Base-by-base conservation (phyloP, 2,797 vertebrate species). In the Gobionotothen gibberifrons region DNA sequence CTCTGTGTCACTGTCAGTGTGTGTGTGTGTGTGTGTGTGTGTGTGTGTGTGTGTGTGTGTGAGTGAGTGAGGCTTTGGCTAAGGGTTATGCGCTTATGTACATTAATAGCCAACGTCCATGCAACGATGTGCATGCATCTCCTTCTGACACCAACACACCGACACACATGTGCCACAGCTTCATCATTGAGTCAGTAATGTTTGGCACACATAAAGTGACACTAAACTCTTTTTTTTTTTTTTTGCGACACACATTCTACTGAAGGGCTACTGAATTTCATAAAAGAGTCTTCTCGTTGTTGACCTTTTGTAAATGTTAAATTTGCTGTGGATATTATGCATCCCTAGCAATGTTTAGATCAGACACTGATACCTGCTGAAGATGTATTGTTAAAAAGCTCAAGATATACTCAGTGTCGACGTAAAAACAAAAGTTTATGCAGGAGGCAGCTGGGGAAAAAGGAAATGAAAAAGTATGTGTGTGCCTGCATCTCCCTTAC, bases 1-100 rank as follows among this genome's bases (percentile, higher is more conserved):
- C 82, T 75, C 72, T 82, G 82, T 86, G 80, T 87, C 81, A 85
- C 61, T 85, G 74, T 89, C 81, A 78, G 16, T 47, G 16, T 47
- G 67, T 52, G 43, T 54, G 80, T 32, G 47, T 51, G 39, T 56
- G 43, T 49, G 52, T 69, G 32, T 8, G 6, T 8, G 39, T 66
- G 59, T 75, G 57, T 72, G 72, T 74, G 57, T 72, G 60, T 59
- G 51, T 63, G 46, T 43, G 43, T 47, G 22, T 57, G 32, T 32
- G 61, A 39, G 39, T 15, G 51, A 39, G 63, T 60, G 40, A 54
- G 62, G 73, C 22, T 55, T 53, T 63, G 65, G 39, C 68, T 65
- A 7, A 62, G 62, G 52, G 57, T 77, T 80, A 21, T 64, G 70
- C 60, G 76, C 55, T 36, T 78, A 57, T 74, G 72, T 82, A 78